phyloP scores from a whole-genome alignment of 2,797 vertebrate genomes.

The Sebastes hubbsi region DNA sequence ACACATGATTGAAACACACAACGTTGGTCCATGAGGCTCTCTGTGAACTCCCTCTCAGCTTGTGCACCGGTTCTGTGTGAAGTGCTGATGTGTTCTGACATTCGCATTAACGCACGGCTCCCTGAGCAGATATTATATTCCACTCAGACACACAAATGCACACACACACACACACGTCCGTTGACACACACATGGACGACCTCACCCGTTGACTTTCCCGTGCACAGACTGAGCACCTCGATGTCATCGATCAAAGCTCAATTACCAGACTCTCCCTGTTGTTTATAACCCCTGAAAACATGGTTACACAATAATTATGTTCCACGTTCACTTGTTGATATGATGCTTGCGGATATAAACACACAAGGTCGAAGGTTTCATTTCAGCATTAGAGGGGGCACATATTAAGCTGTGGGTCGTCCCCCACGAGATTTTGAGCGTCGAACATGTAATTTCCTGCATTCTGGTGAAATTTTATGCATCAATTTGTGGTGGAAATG shows the following conservation, averaged over 20 bases:
- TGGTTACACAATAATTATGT: not conserved
- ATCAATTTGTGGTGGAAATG: not conserved
- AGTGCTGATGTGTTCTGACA: conserved; percentile 41
- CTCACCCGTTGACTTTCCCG: not conserved
- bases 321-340: not conserved
- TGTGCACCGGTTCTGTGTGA: not conserved
- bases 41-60: conserved; percentile 11
- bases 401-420: not conserved
- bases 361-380: not conserved
- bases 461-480: not conserved
- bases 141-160: not conserved
- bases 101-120: conserved; percentile 23
- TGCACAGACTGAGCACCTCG: not conserved
- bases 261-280: not conserved
- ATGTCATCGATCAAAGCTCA: not conserved
- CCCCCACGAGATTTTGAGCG: not conserved
- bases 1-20: not conserved
- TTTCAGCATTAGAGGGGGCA: not conserved
- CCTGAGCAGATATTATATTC: conserved; percentile 15
- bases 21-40: not conserved
- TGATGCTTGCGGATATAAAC: not conserved
- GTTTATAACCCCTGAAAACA: not conserved
- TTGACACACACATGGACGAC: not conserved
- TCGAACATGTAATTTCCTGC: not conserved
- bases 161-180: not conserved